Percentiles rank a stretch among this genome's conserved stretches.
phyloP scores from a whole-genome alignment of 2,113 vertebrate genomes.

The Polypterus senegalus region DNA sequence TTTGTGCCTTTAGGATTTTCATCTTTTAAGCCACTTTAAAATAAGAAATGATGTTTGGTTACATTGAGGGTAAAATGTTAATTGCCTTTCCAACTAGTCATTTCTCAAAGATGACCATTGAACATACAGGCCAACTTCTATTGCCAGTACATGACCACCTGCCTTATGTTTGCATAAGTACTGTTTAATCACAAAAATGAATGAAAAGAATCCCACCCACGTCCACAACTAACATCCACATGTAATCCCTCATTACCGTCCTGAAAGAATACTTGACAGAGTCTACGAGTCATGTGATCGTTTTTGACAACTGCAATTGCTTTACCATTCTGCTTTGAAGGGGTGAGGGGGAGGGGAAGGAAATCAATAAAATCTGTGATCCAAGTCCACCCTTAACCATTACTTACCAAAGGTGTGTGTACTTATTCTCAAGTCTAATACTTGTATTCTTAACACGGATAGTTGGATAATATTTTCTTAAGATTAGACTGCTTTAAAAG shows the following conservation, averaged over 20 bases:
- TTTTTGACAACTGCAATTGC: slow-evolving; percentile 2
- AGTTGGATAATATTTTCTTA: too few species aligned
- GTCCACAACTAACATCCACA: neutral
- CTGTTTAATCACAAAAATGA: slow-evolving; percentile 6
- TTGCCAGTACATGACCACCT: slow-evolving; percentile 1
- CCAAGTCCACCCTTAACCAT: neutral
- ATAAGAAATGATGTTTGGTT: too few species aligned
- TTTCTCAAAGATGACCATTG: too few species aligned
- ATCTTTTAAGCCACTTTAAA: too few species aligned
- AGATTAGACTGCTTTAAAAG: too few species aligned
- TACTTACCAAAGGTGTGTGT: neutral
- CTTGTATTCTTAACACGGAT: too few species aligned
- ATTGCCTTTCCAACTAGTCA: too few species aligned
- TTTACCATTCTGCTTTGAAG: slow-evolving; percentile 3
- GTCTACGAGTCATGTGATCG: slow-evolving; percentile 3
- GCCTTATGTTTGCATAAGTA: slow-evolving; percentile 9
- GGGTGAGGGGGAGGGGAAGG: neutral
- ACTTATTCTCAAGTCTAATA: too few species aligned
- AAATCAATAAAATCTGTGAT: neutral
- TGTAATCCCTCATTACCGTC: slow-evolving; percentile 5
- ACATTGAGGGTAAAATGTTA: too few species aligned
- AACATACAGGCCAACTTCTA: too few species aligned
- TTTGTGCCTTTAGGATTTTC: too few species aligned
- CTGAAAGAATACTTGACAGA: neutral
- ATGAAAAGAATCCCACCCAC: slow-evolving; percentile 5